Percentiles rank a stretch among this genome's conserved stretches.
These are phyloP conservation scores for Myotis brandtii DNA, from an alignment of 2,113 vertebrate genomes.

Conservation along the genomic window DNA sequence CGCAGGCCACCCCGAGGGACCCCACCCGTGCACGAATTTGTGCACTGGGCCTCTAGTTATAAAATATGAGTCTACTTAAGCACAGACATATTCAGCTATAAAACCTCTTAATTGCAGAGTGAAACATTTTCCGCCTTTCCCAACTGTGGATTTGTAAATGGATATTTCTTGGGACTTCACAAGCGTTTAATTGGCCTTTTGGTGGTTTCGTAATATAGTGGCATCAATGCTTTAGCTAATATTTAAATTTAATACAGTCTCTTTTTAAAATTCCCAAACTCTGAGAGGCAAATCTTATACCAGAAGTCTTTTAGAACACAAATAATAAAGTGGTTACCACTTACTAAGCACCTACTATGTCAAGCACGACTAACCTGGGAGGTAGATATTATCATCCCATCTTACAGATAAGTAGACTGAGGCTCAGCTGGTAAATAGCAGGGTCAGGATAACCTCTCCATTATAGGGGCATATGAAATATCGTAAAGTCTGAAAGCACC, in stretches of 20 bases:
- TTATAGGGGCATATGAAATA: background rate
- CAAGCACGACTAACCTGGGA: background rate
- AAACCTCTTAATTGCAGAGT: background rate
- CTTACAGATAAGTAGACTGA: background rate
- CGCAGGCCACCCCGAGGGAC: too few relatives aligned
- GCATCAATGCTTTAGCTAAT: background rate
- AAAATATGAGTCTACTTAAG: background rate
- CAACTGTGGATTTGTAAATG: background rate
- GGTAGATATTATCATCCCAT: background rate
- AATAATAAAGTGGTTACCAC: background rate
- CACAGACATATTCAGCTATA: background rate
- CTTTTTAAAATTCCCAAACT: background rate
- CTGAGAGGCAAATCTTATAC: background rate
- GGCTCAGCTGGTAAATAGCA: background rate
- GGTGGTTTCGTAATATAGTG: background rate
- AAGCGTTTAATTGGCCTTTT: background rate
- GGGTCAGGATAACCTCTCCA: background rate
- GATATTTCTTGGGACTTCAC: background rate
- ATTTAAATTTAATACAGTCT: background rate
- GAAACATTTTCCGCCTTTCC: background rate
- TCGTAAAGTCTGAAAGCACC: background rate
- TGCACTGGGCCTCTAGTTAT: too few relatives aligned
- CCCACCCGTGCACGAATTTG: too few relatives aligned
- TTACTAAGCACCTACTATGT: background rate
- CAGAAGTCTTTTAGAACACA: slow-evolving; percentile 13